Evolutionary conservation across 2,113 vertebrate species (phyloP).

Genomic region (Ciconia boyciana): DNA sequence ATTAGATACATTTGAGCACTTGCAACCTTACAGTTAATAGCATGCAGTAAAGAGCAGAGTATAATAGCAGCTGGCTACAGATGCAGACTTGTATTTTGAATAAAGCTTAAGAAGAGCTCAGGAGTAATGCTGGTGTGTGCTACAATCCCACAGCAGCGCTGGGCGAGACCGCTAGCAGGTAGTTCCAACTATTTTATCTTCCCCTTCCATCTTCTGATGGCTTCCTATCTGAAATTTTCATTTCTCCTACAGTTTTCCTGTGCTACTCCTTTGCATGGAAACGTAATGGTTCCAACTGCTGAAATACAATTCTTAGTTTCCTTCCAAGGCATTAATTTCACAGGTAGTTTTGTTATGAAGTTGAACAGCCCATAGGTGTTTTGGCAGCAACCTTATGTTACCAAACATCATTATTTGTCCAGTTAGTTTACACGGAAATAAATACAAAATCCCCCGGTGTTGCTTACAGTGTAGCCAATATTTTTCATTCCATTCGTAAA

Average conservation of each 20-base stretch:
- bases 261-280: not conserved
- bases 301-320: not conserved
- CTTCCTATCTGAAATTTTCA: not conserved
- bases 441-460: conserved; percentile 10
- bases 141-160: not conserved
- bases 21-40: not conserved
- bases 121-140: not conserved
- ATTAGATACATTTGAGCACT: not conserved
- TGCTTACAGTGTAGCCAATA: not conserved
- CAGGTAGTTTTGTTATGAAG: not conserved
- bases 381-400: not conserved
- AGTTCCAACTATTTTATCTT: not conserved
- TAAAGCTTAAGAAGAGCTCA: not conserved
- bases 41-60: not conserved
- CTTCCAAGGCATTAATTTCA: not conserved
- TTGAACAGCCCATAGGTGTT: not conserved
- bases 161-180: not conserved
- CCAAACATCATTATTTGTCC: conserved; percentile 14
- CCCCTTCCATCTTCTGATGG: not conserved
- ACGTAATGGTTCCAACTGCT: not conserved
- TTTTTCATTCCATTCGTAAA: not conserved
- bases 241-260: not conserved
- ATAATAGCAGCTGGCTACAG: not conserved
- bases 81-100: not conserved
- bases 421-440: conserved; percentile 15